Base-by-base conservation (phyloP, 2,113 vertebrate genomes). In the Cairina moschata region DNA sequence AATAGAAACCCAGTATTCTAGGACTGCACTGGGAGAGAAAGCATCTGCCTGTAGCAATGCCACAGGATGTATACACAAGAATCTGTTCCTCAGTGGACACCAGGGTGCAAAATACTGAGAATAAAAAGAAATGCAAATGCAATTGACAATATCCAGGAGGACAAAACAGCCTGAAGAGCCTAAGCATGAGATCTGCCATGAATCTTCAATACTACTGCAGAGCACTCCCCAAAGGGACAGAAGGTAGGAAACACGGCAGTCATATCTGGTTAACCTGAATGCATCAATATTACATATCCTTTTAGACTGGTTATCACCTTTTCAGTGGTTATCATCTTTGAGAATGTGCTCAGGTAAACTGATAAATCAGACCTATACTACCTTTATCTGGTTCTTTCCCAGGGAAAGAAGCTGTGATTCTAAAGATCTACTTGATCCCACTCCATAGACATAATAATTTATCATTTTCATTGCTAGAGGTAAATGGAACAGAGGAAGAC, bases 121-220 rank as follows among this genome's bases (percentile, higher is more conserved):
- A 85, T 69, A 59, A 91, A 95, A 95, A 86, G n/a, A 86, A 95
- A 83, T 62, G 55, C 46, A 95, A 96, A 95, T 91, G 32, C 34
- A 93, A 63, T 40, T 93, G 95, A 90, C 93, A 94, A 65, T 59
- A 91, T 90, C 36, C 79, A 91, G 74, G 92, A 95, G 55, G 59
- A 68, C 29, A 91, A 94, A 96, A 81, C 69, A 90, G 69, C 91
- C 88, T 63, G 69, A 82, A 93, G 86, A 93, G 15, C 32, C 23
- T 42, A 59, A 93, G 81, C 40, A 88, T 86, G 72, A 91, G 66
- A 84, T 93, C 55, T 90, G 81, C 67, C 67, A 80, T 0, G 6
- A 58, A 77, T 86, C 82, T 83, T 92, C 81, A 65, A 23, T 63
- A 42, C n/a, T 63, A 34, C 56, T 63, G 58, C 52, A 91, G 55